These are phyloP conservation scores for Gulo gulo DNA, from an alignment of 2,113 vertebrate genomes.

Conservation along the genomic window DNA sequence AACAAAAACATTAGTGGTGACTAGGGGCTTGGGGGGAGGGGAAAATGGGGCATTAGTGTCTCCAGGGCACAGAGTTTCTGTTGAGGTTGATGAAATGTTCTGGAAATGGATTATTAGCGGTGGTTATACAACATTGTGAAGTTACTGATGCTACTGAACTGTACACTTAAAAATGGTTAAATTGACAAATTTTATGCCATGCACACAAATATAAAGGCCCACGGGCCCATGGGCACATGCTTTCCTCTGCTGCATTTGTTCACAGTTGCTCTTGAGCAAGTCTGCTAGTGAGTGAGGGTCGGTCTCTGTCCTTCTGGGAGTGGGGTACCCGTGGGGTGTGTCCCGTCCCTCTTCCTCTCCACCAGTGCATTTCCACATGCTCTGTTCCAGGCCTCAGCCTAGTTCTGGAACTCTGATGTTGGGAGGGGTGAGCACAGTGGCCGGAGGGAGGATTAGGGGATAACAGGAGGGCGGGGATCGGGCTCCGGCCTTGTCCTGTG, in stretches of 20 bases:
- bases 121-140: neutral
- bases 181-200: neutral
- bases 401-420: neutral
- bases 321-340: neutral
- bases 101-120: neutral
- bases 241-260: neutral
- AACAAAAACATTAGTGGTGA: neutral
- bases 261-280: neutral
- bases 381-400: neutral
- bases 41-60: neutral
- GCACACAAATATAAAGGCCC: neutral
- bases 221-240: rapidly evolving
- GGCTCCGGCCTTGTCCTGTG: neutral
- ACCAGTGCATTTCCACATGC: neutral
- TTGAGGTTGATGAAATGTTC: neutral
- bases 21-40: neutral
- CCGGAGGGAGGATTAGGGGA: neutral
- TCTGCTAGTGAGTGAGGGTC: neutral
- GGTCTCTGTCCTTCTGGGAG: neutral
- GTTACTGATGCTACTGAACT: neutral
- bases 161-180: neutral
- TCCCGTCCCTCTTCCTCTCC: neutral
- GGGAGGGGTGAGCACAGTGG: neutral
- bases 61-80: neutral
- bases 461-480: neutral